Evolutionary conservation across 30 jellyfish, hydroid and myxozoan species (phyloP).

Genomic region (Cassiopea andromeda): DNA sequence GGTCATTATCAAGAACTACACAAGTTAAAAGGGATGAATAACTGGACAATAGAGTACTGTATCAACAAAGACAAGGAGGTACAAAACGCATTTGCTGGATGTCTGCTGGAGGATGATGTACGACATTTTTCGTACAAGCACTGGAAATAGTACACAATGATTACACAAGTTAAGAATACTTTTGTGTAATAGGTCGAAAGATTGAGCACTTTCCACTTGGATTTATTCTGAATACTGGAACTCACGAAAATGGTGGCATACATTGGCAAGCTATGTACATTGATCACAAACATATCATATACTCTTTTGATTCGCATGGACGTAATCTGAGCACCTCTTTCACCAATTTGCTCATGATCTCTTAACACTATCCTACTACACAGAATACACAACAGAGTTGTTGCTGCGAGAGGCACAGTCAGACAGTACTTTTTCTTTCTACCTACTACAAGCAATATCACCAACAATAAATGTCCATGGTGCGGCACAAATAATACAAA

Average conservation of each 20-base stretch:
- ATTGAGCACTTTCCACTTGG: not conserved
- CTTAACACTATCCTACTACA: not conserved
- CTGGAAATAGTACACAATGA: no score
- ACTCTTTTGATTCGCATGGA: constrained; percentile 7
- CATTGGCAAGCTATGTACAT: constrained; percentile 6
- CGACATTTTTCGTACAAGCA: not conserved
- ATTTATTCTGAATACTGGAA: not conserved
- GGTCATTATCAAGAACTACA: not conserved
- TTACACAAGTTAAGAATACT: not conserved
- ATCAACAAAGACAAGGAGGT: not conserved
- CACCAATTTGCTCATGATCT: not conserved
- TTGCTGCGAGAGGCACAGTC: not conserved
- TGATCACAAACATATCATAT: not conserved
- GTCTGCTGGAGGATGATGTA: not conserved
- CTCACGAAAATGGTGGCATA: not conserved
- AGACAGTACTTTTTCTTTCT: not conserved
- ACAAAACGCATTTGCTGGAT: not conserved
- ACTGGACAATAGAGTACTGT: not conserved
- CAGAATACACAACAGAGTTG: no score
- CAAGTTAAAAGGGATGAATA: not conserved
- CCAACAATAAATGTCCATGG: no score
- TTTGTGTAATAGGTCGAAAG: not conserved
- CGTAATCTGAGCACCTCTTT: not conserved
- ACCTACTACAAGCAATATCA: no score
- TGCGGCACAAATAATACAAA: no score